Conservation (phyloP, 2,113 vertebrate species). For the Xiphophorus maculatus region DNA sequence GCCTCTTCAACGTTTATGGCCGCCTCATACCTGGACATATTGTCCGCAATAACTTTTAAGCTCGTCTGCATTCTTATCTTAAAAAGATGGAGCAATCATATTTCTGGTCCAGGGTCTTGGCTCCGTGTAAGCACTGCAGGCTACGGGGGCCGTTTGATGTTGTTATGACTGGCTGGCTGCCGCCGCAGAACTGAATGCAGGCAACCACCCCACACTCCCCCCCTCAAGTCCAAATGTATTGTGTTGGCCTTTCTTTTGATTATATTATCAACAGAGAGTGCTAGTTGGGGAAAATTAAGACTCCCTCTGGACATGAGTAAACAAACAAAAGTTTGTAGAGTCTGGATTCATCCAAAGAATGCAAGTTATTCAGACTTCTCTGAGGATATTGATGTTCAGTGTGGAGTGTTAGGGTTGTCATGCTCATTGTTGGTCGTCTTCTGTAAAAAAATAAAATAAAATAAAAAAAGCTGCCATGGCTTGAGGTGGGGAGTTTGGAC, state of each 20-base stretch:
- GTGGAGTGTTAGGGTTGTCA: conserved; percentile 40
- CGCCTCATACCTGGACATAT: conserved; percentile 55
- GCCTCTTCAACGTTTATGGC: conserved; percentile 7
- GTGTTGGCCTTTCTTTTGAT: conserved; percentile 63
- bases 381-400: conserved; percentile 59
- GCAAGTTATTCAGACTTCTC: conserved; percentile 56
- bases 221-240: conserved; percentile 65
- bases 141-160: conserved; percentile 67
- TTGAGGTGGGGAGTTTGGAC: conserved; percentile 4
- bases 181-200: conserved; percentile 46
- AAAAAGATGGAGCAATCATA: conserved; percentile 54
- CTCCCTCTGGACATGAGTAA: conserved; percentile 58
- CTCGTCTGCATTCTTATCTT: conserved; percentile 68
- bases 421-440: conserved; percentile 33
- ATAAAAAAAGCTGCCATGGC: conserved; percentile 13
- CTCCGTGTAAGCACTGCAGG: conserved; percentile 62
- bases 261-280: conserved; percentile 58
- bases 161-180: conserved; percentile 73
- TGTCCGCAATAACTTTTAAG: conserved; percentile 51
- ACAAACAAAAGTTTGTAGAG: conserved; percentile 53
- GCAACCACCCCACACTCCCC: conserved; percentile 25
- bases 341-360: conserved; percentile 60
- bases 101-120: conserved; percentile 53
- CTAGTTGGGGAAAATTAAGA: conserved; percentile 38
- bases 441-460: conserved; percentile 10